phyloP scores from a whole-genome alignment of 2,797 vertebrate genomes.

The Phalanger gymnotis region DNA sequence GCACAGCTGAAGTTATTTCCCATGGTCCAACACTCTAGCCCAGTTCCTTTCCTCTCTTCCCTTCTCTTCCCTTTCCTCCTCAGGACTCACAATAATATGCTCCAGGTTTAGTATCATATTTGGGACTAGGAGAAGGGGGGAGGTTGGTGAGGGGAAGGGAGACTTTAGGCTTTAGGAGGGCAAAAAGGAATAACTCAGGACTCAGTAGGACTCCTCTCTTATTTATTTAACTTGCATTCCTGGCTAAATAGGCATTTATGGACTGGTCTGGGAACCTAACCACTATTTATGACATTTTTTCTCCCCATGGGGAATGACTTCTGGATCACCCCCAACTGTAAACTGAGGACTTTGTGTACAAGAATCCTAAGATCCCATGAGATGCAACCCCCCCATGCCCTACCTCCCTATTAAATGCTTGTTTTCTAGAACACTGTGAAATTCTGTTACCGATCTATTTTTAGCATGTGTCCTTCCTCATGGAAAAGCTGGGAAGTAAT shows the following conservation, averaged over 20 bases:
- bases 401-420: neutral
- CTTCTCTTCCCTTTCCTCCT: neutral
- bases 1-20: neutral
- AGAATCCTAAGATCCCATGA: neutral
- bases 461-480: neutral
- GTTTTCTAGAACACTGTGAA: neutral
- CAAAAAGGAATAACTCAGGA: neutral
- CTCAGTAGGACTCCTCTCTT: neutral
- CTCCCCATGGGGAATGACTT: neutral
- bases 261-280: neutral
- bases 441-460: neutral
- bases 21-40: fast-evolving
- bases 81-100: neutral
- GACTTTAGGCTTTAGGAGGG: neutral
- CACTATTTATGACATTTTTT: neutral
- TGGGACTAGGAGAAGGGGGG: neutral
- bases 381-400: neutral
- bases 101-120: neutral
- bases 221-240: neutral
- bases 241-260: neutral
- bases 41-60: neutral
- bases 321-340: neutral
- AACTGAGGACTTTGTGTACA: neutral
- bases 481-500: neutral
- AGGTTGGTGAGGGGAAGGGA: neutral